Evolutionary conservation across 2,113 vertebrate species (phyloP), one percentile per base, ranked within the genome.

Genomic region (Cepphus grylle): DNA sequence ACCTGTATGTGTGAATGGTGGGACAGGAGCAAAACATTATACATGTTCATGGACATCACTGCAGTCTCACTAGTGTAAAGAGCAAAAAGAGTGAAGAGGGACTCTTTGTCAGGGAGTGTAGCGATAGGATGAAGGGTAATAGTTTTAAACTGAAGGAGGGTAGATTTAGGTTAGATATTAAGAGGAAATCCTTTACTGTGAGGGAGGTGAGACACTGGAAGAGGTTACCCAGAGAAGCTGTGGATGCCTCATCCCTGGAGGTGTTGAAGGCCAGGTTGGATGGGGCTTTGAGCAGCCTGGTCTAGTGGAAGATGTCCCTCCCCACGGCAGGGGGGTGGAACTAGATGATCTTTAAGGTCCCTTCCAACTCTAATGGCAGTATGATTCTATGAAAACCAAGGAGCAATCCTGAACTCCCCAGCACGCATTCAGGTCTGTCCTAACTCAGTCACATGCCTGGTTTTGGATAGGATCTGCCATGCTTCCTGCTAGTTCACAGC

Each of bases 31-130:
- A 26, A 73, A 78, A 30, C 6, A 1, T 10, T 11, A 8, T 20
- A 27, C 4, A 4, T 0, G 0, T 22, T 58, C 62, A 11, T 18
- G 17, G 12, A 9, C 0, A 3, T 65, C 23, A 14, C 52, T 72
- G 32, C 20, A 19, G 5, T 66, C 36, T 36, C 3, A 55, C 14
- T 32, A 16, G 9, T 4, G 15, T 21, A 36, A 88, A n/a, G 25
- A 67, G 30, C 8, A 50, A 91, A n/a, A 59, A 59, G 32, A n/a
- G 12, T 23, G 56, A 10, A 59, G 21, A n/a, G 34, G 56, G 34
- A 59, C 56, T 59, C 19, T 22, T 58, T 56, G 19, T 20, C 55
- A 59, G 56, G 32, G 20, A 23, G 20, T 59, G 56, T n/a, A n/a
- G 56, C 8, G 4, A 59, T n/a, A 59, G 34, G 56, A n/a, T 5